Percentiles rank a stretch among this genome's conserved stretches.
phyloP scores from a whole-genome alignment of 2,888 invertebrate species.

The Heteropelma amictum region DNA sequence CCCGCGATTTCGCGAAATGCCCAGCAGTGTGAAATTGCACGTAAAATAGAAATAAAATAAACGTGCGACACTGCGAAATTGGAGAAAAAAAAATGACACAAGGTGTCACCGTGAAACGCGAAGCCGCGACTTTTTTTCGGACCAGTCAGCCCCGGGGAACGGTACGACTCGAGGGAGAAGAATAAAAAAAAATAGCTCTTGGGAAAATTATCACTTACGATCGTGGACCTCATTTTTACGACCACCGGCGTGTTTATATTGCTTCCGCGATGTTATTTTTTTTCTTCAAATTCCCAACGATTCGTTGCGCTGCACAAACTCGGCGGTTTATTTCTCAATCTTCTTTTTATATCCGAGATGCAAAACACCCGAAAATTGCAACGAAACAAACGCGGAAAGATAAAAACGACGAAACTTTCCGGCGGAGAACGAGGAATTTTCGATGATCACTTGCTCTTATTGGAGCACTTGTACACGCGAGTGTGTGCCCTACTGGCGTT shows the following conservation, averaged over 20 bases:
- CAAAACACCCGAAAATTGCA: too few relatives aligned
- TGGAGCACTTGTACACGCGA: conserved; percentile 57
- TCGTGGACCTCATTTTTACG: conserved; percentile 29
- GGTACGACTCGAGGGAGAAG: too few relatives aligned
- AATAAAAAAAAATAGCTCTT: background rate
- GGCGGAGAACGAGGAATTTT: too few relatives aligned
- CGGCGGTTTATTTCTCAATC: too few relatives aligned
- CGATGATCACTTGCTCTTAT: conserved; percentile 48
- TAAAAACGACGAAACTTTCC: too few relatives aligned
- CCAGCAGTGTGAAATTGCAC: conserved; percentile 9
- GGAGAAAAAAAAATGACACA: background rate
- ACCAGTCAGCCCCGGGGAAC: too few relatives aligned
- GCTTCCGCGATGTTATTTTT: background rate
- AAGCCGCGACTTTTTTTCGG: background rate
- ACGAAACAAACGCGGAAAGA: too few relatives aligned
- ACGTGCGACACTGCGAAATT: background rate
- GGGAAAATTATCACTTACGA: conserved; percentile 40
- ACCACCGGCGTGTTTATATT: background rate
- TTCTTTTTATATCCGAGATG: too few relatives aligned
- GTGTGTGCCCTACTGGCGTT: conserved; percentile 58
- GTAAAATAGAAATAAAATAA: too few relatives aligned
- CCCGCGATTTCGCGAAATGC: background rate
- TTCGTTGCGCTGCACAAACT: too few relatives aligned
- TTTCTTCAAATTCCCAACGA: too few relatives aligned
- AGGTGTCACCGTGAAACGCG: background rate